Base-by-base conservation (phyloP, 2,797 vertebrate species). In the Podarcis lilfordi region DNA sequence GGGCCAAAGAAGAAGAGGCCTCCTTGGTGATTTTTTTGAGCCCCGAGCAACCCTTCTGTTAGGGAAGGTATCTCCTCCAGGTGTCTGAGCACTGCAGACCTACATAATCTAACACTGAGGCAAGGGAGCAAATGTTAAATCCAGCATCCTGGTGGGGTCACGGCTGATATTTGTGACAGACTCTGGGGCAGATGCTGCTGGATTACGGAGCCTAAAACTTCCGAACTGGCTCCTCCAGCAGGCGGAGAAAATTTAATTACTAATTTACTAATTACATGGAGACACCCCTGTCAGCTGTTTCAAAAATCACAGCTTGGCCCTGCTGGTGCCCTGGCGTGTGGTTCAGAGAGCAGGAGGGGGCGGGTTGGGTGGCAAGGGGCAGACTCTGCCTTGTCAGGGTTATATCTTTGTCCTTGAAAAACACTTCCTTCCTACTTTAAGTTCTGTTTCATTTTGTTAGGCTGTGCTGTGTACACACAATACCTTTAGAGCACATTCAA, bases 201-300 rank as follows among this genome's bases (percentile, higher is more conserved):
- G 97, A 97, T 97, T 97, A 97, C 84, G 80, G 89, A 84, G 92
- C 93, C 94, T 96, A 96, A 97, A 97, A 96, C 96, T 94, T 92
- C 1, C 3, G 89, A 91, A 96, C 96, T 88, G 96, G 93, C 89
- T 92, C 95, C 94, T 72, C 1, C 90, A 92, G 92, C 92, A 55
- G 91, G 92, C 94, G 93, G 92, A 95, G 94, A 94, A 92, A 29
- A 2, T 96, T 94, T 97, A 96, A 95, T 94, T 95, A 95, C 96
- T 96, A 97, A 97, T 96, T 95, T 96, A 94, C 94, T 97, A 96
- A 97, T 96, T 96, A 95, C 91, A 90, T 59, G 77, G 91, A 85
- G 86, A 93, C 93, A 40, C 69, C 4, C 93, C 87, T 85, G 88
- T 76, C 0, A 0, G 86, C 0, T 4, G 32, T 77, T 50, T 75